phyloP scores from a whole-genome alignment of 2,888 invertebrate genomes.

The Mimas tiliae region DNA sequence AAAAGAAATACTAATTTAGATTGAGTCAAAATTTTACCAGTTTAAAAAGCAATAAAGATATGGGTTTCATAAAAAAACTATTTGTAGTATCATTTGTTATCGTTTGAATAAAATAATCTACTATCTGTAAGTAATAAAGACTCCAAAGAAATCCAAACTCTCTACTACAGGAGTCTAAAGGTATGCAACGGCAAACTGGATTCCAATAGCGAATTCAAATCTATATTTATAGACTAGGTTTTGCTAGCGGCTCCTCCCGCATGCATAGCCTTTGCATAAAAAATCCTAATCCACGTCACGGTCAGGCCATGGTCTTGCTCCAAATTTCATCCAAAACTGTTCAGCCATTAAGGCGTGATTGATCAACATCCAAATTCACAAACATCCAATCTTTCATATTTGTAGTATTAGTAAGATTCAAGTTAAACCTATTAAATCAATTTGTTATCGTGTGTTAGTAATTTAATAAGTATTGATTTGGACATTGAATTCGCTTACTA shows the following conservation, averaged over 20 bases:
- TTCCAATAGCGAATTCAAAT: conserved; percentile 33
- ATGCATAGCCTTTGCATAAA: no score
- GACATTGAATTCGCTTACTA: background rate
- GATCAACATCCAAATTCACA: no score
- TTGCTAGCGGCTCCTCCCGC: no score
- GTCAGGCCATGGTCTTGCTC: no score
- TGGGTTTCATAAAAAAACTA: background rate
- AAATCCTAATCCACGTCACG: no score
- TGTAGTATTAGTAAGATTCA: no score
- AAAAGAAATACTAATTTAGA: no score
- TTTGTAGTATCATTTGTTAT: background rate
- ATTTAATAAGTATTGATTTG: background rate
- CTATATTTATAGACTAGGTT: background rate
- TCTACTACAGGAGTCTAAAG: conserved; percentile 35
- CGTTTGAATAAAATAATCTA: background rate
- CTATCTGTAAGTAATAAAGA: background rate
- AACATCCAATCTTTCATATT: no score
- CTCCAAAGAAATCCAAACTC: background rate
- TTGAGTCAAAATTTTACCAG: no score
- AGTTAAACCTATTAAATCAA: background rate
- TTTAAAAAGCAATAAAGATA: background rate
- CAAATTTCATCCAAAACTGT: no score
- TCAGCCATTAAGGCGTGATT: no score
- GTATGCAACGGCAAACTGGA: conserved; percentile 51
- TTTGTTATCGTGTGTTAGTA: background rate